These are phyloP conservation scores for Mus spicilegus DNA, from an alignment of 2,113 vertebrate species.

Conservation along the genomic window DNA sequence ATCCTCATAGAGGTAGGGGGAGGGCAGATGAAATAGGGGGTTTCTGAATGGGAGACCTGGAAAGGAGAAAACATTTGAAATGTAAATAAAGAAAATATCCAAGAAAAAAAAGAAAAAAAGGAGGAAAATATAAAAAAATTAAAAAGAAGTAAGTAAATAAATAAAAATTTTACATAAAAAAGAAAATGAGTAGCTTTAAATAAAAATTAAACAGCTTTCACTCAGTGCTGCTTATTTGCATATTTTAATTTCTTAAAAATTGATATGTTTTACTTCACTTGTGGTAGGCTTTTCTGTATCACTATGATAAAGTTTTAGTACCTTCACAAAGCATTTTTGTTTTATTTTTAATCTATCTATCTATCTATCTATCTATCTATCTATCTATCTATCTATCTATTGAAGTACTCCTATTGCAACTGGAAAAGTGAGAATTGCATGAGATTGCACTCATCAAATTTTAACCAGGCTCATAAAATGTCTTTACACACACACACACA, in stretches of 20 bases:
- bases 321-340: neutral
- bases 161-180: neutral
- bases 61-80: too few species aligned
- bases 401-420: neutral
- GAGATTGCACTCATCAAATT: neutral
- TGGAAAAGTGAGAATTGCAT: neutral
- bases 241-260: slow-evolving; percentile 7
- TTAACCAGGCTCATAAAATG: neutral
- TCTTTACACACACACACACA: neutral
- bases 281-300: neutral
- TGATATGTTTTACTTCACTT: neutral
- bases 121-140: too few species aligned
- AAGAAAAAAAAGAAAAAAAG: too few species aligned
- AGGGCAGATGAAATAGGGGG: too few species aligned
- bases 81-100: too few species aligned
- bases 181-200: slow-evolving; percentile 3
- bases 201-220: neutral
- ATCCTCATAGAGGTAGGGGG: too few species aligned
- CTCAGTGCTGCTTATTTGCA: neutral
- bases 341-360: neutral
- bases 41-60: too few species aligned
- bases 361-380: too few species aligned
- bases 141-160: too few species aligned
- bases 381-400: too few species aligned
- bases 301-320: slow-evolving; percentile 30